Evolutionary conservation across 2,888 invertebrate genomes (phyloP), one percentile per base, ranked within the genome.

Genomic region (Netelia virgata): DNA sequence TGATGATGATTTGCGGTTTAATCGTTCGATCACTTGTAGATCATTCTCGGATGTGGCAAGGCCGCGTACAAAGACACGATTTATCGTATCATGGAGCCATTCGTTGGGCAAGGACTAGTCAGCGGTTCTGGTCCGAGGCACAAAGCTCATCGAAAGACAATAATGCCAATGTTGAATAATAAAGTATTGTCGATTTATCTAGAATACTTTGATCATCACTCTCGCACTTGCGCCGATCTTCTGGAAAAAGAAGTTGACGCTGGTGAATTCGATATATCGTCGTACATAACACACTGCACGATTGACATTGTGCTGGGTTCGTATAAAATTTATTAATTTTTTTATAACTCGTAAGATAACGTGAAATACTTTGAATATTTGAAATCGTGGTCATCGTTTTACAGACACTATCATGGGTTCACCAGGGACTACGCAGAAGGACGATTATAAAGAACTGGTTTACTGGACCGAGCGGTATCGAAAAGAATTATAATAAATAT

Each of bases 341-440:
- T 50, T 61, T 23, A n/a, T 14, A n/a, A 43, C n/a, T 50, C 20
- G 16, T 20, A 20, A 55, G 43, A 23, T 16, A 20, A 3, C 53
- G 41, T 55, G n/a, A n/a, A n/a, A 68, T 77, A 10, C 23, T 28
- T 47, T 1, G 11, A 47, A 47, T 16, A 43, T 14, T 47, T 6
- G 6, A 61, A 61, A 41, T 57, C 11, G 20, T 11, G 9, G 16
- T 3, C 16, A 55, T 53, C 70, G 16, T 72, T 69, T 6, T 68
- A 36, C 36, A 89, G 89, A 89, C 18, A 89, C 89, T 0, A 84
- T 89, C 36, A 83, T 89, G 76, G 89, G 89, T 28, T 53, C 86
- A 11, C 85, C 87, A 5, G 87, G 86, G n/a, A 85, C 69, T 11
- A 68, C 84, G 8, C 87, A 88, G 59, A 82, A 79, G 47, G 82